Evolutionary conservation across 2,888 invertebrate species (phyloP), one percentile per base, ranked within the genome.

Genomic region (Myopa testacea): DNA sequence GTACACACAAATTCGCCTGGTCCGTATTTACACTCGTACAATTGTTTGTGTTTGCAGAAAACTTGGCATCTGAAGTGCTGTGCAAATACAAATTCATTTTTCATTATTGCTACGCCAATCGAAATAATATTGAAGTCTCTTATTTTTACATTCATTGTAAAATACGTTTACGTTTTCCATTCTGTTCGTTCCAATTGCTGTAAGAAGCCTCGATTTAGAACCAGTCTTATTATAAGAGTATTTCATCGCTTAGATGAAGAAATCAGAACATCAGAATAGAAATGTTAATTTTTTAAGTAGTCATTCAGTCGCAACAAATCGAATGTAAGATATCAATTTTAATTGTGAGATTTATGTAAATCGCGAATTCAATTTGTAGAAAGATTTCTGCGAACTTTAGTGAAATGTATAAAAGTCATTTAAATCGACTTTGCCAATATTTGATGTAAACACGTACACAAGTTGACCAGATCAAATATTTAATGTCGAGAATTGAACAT

Each of bases 1-100:
- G 1, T 12, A 63, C 26, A 63, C 62, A 63, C 62, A n/a, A 34
- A 14, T 38, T 4, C 37, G 14, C 19, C 65, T 63, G 26, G 63
- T 78, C 81, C 80, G 83, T 84, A 83, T 84, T 83, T 78, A 79
- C 79, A 81, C 81, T 82, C 81, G 78, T 80, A 81, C 81, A 80
- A 84, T 84, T 87, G 85, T 87, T 87, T 86, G 86, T 86, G 84
- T 87, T 88, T 86, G 85, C 85, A 84, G 83, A 85, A 86, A 87
- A 85, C 87, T 86, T 86, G 86, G 86, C 84, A 85, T 86, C 84
- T 87, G 82, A 84, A 88, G 88, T 87, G 87, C 85, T 86, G 82
- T 81, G 87, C 82, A 87, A 88, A 88, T 86, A 88, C 80, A 68
- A 83, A 83, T 83, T 83, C 80, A 79, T 82, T 82, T 84, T 82